Conservation (phyloP, 2,797 vertebrate genomes). For the Heteromormyrus szaboi region DNA sequence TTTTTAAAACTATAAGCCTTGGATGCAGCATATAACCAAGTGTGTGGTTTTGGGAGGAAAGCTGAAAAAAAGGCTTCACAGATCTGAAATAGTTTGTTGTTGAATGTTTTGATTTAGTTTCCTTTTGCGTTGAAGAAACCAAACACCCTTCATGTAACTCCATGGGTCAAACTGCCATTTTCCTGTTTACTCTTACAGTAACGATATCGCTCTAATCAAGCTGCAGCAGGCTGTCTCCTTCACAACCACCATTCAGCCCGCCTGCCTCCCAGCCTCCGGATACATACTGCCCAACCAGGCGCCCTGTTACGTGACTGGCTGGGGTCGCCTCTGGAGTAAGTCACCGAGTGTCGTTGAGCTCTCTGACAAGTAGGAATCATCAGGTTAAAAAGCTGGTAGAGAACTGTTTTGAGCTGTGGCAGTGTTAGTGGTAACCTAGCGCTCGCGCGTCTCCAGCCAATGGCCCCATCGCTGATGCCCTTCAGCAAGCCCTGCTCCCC, state of each 20-base stretch:
- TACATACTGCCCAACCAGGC: conserved; percentile 47
- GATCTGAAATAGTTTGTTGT: neutral
- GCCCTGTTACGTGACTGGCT: conserved; percentile 79
- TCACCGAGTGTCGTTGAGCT: neutral
- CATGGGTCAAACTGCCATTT: neutral
- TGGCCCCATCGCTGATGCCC: conserved; percentile 67
- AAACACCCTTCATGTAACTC: neutral
- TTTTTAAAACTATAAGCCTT: neutral
- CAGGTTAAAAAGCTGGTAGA: neutral
- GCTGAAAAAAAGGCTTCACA: neutral
- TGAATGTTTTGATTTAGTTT: neutral
- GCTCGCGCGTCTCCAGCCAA: conserved; percentile 54
- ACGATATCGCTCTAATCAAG: conserved; percentile 71
- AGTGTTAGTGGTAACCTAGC: neutral
- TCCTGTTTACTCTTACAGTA: conserved; percentile 34
- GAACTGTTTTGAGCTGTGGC: neutral
- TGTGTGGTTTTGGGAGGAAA: neutral
- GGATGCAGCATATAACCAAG: neutral
- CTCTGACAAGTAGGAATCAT: neutral
- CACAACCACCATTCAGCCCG: conserved; percentile 53
- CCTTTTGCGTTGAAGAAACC: neutral
- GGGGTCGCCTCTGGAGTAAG: conserved; percentile 77
- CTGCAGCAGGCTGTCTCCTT: conserved; percentile 52
- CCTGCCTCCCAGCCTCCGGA: conserved; percentile 66
- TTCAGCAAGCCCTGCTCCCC: conserved; percentile 81